Evolutionary conservation across 2,888 invertebrate genomes (phyloP).

Genomic region (Lochmaea crataegi): DNA sequence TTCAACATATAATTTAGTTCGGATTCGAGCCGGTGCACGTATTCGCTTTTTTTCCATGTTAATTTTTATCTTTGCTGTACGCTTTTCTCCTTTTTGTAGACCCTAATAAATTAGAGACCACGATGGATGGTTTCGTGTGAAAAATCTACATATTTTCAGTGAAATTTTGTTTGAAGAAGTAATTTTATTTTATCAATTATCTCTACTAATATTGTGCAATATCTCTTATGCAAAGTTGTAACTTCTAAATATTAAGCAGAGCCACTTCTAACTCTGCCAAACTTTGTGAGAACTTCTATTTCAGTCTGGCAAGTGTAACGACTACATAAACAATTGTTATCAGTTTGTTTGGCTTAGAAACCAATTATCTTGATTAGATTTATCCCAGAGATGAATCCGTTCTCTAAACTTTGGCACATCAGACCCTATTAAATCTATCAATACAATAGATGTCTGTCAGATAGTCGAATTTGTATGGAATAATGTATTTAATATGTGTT

Average conservation of each 20-base stretch:
- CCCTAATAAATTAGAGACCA: slow-evolving; percentile 1
- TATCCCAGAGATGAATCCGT: slow-evolving; percentile 21
- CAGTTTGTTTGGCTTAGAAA: slow-evolving; percentile 15
- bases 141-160: no score
- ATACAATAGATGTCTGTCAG: background rate
- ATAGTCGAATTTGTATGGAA: no score
- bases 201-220: no score
- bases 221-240: no score
- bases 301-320: no score
- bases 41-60: slow-evolving; percentile 19
- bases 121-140: background rate
- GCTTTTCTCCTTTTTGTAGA: background rate
- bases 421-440: background rate
- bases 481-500: no score
- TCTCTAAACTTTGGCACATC: slow-evolving; percentile 9
- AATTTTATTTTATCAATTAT: no score
- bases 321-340: slow-evolving; percentile 21
- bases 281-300: background rate
- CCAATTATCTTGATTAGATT: slow-evolving; percentile 26
- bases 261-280: no score
- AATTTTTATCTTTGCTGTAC: background rate
- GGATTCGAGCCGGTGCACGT: slow-evolving; percentile 8
- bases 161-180: no score
- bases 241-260: no score
- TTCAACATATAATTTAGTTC: slow-evolving; percentile 22